Conservation (phyloP, 2,113 vertebrate genomes). For the Semicossyphus pulcher region DNA sequence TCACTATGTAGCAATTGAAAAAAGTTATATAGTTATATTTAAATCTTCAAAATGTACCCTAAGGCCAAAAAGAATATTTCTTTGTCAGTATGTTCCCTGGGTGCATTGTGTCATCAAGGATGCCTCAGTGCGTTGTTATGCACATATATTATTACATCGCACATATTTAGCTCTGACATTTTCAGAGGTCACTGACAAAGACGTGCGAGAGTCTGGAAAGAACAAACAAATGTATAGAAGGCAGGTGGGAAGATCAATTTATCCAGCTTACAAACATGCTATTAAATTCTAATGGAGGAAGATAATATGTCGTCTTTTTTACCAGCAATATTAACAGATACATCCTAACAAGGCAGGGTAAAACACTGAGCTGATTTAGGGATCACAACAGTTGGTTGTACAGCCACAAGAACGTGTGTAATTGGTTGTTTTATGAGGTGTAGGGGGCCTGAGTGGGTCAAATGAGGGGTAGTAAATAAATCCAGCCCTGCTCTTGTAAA, state of each 20-base stretch:
- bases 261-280: background rate
- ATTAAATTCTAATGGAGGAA: background rate
- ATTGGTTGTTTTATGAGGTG: background rate
- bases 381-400: background rate
- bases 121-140: constrained; percentile 1
- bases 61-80: background rate
- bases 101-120: background rate
- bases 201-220: background rate
- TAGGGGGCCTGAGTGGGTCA: background rate
- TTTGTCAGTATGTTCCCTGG: background rate
- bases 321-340: background rate
- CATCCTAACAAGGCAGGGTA: background rate
- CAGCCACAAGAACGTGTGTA: background rate
- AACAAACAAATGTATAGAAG: background rate
- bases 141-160: background rate
- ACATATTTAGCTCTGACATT: constrained; percentile 10
- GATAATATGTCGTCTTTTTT: background rate
- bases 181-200: background rate
- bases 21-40: background rate
- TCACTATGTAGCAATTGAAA: constrained; percentile 4
- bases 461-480: constrained; percentile 1
- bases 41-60: background rate
- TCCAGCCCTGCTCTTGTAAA: background rate
- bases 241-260: background rate
- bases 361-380: background rate